phyloP scores from a whole-genome alignment of 2,888 invertebrate species.

The Drosophila histrio region DNA sequence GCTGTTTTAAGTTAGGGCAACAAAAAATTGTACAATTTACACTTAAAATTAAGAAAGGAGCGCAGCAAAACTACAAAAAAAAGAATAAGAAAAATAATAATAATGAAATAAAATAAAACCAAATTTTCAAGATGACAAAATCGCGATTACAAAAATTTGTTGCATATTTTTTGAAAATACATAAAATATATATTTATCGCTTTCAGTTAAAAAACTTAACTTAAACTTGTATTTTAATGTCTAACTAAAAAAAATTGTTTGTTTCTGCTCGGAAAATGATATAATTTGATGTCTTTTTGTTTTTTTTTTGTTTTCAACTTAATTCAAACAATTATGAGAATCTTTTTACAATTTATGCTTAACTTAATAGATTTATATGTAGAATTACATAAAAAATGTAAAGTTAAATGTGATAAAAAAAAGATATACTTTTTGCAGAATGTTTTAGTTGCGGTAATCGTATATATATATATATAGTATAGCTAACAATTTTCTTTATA shows the following conservation, averaged over 20 bases:
- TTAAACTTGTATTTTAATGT: conserved; percentile 33
- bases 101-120: conserved; percentile 19
- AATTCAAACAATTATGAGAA: conserved; percentile 74
- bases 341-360: conserved; percentile 79
- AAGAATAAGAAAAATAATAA: conserved; percentile 18
- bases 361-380: conserved; percentile 51
- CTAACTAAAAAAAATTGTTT: conserved; percentile 37
- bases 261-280: conserved; percentile 11
- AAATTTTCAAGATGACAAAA: conserved; percentile 18
- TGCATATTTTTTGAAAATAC: conserved; percentile 67
- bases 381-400: conserved; percentile 50
- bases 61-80: conserved; percentile 51
- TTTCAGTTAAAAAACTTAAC: conserved; percentile 18
- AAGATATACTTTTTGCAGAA: conserved; percentile 57
- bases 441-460: conserved; percentile 28
- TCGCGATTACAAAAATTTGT: conserved; percentile 29
- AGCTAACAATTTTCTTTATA: conserved; percentile 73
- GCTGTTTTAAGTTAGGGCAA: conserved; percentile 73
- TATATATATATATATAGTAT: conserved; percentile 25
- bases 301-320: conserved; percentile 36
- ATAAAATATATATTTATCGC: conserved; percentile 12
- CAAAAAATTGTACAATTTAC: conserved; percentile 77
- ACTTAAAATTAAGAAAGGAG: conserved; percentile 59
- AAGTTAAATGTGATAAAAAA: conserved; percentile 34
- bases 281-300: conserved; percentile 13